phyloP scores from a whole-genome alignment of 2,888 invertebrate genomes.

The Pemphredon lugubris region DNA sequence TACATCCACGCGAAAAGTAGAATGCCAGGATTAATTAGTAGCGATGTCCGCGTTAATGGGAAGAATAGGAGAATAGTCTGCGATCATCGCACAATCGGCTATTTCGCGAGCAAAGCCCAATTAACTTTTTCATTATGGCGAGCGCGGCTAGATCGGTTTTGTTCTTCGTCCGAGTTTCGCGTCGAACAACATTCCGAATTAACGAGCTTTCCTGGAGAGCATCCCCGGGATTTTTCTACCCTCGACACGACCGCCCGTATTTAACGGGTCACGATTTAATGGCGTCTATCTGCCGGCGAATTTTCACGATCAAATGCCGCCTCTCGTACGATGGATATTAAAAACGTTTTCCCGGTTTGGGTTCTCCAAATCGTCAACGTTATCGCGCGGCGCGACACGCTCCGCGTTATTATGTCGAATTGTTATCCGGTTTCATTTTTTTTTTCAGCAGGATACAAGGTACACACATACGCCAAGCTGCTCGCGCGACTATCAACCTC shows the following conservation, averaged over 20 bases:
- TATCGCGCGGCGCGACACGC: too few species aligned
- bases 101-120: constrained; percentile 53
- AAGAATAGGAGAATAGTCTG: constrained; percentile 13
- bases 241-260: constrained; percentile 22
- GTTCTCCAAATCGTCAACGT: too few species aligned
- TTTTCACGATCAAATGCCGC: neutral
- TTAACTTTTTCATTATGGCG: constrained; percentile 61
- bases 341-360: too few species aligned
- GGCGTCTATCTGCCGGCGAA: neutral
- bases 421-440: too few species aligned
- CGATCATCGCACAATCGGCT: constrained; percentile 27
- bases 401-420: too few species aligned
- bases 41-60: constrained; percentile 1
- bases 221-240: constrained; percentile 34
- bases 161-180: constrained; percentile 27
- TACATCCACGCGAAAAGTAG: too few species aligned
- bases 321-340: neutral
- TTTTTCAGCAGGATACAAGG: too few species aligned
- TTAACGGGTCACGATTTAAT: constrained; percentile 32
- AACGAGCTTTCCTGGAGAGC: constrained; percentile 38
- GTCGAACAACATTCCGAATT: constrained; percentile 52
- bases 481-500: too few species aligned
- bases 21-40: constrained; percentile 19
- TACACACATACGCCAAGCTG: too few species aligned
- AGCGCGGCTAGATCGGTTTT: constrained; percentile 44